Percentiles rank a stretch among this genome's conserved stretches.
These are phyloP conservation scores for Caenorhabditis japonica DNA, from an alignment of 2,888 invertebrate species.

Conservation along the genomic window DNA sequence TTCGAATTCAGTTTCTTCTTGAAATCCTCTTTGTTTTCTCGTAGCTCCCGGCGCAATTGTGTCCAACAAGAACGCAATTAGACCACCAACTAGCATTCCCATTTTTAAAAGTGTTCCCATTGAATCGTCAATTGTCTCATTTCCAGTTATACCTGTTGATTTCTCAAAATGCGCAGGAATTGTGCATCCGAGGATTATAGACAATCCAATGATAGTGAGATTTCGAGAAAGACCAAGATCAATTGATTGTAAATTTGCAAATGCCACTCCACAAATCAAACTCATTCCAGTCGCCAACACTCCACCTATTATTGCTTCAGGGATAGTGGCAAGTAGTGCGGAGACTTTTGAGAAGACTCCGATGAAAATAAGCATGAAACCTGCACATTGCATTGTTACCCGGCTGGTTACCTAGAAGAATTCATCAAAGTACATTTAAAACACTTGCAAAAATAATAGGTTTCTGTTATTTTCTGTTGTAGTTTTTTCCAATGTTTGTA, in stretches of 20 bases:
- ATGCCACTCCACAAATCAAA: conserved; percentile 69
- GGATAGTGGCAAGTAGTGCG: conserved; percentile 56
- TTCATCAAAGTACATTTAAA: too few relatives aligned
- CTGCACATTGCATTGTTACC: conserved; percentile 70
- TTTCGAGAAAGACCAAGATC: conserved; percentile 58
- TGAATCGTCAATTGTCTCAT: conserved; percentile 58
- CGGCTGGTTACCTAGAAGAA: conserved; percentile 61
- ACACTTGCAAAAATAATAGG: too few relatives aligned
- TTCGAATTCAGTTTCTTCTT: not conserved
- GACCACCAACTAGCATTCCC: conserved; percentile 78
- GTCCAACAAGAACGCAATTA: conserved; percentile 78
- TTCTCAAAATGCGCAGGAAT: conserved; percentile 62
- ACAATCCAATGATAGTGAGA: conserved; percentile 51
- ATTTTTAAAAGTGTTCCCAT: conserved; percentile 69
- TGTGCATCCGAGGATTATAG: conserved; percentile 64
- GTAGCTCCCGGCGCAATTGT: conserved; percentile 73
- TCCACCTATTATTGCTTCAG: conserved; percentile 65
- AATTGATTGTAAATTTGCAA: conserved; percentile 62
- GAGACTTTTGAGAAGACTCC: conserved; percentile 62
- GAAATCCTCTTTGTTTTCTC: conserved; percentile 60
- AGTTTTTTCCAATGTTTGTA: too few relatives aligned
- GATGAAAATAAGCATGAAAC: conserved; percentile 50
- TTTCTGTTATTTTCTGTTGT: too few relatives aligned
- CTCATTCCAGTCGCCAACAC: conserved; percentile 69
- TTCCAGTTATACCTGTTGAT: conserved; percentile 36